Percentiles rank a stretch among this genome's conserved stretches.
phyloP scores from a whole-genome alignment of 1,140 invertebrate genomes.

The Heterodera carotae region DNA sequence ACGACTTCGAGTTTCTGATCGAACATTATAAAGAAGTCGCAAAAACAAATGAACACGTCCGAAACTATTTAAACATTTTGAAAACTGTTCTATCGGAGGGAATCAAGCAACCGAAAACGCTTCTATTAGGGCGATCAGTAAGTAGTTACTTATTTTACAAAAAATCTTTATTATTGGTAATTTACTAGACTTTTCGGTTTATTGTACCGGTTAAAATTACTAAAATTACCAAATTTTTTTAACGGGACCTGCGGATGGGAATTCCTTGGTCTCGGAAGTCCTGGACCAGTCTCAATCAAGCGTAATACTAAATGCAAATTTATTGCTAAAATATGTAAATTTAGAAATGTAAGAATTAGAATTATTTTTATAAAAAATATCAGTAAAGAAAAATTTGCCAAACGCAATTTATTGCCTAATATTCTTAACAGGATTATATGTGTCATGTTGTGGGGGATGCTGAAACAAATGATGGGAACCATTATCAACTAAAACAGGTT shows the following conservation, averaged over 20 bases:
- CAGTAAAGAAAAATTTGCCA: no score
- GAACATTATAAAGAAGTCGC: constrained; percentile 56
- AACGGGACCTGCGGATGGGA: no score
- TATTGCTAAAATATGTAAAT: no score
- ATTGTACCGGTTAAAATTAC: no score
- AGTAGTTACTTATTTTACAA: no score
- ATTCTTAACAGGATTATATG: background rate
- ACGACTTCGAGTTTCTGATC: constrained; percentile 61
- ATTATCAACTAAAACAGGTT: background rate
- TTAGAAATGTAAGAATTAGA: no score
- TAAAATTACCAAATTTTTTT: no score
- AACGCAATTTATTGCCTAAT: background rate
- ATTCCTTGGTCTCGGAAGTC: no score
- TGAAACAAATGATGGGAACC: background rate
- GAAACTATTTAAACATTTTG: constrained; percentile 56
- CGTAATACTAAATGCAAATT: no score
- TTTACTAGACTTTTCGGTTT: no score
- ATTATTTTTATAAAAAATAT: background rate
- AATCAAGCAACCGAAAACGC: constrained; percentile 45
- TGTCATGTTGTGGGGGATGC: background rate
- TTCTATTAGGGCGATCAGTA: constrained; percentile 23
- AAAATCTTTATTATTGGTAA: background rate
- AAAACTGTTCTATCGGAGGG: constrained; percentile 47
- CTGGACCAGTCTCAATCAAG: no score
- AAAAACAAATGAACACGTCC: constrained; percentile 60